Evolutionary conservation across 2,113 vertebrate genomes (phyloP).

Genomic region (Hypomesus transpacificus): DNA sequence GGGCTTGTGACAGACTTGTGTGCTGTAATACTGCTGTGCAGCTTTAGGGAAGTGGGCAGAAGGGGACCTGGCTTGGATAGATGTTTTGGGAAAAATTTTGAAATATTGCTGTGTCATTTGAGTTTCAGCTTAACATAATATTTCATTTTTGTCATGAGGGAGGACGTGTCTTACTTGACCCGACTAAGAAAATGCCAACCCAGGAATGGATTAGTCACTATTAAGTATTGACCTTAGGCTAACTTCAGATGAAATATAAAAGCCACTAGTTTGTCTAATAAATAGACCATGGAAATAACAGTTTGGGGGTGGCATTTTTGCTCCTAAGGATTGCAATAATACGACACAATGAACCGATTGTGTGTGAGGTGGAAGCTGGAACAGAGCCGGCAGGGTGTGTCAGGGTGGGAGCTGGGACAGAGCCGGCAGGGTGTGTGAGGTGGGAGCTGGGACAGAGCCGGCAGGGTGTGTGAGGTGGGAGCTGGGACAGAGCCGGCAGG

Average conservation of each 20-base stretch:
- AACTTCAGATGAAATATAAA: neutral
- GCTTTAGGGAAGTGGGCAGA: too few relatives aligned
- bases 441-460: slow-evolving; percentile 38
- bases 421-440: too few relatives aligned
- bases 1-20: neutral
- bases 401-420: slow-evolving; percentile 41
- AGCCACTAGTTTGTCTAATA: slow-evolving; percentile 45
- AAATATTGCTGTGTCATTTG: too few relatives aligned
- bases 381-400: slow-evolving; percentile 56
- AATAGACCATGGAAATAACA: slow-evolving; percentile 20
- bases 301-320: slow-evolving; percentile 34
- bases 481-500: slow-evolving; percentile 47
- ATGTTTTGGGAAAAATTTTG: too few relatives aligned
- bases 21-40: neutral
- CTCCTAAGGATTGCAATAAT: slow-evolving; percentile 31
- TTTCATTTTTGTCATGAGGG: too few relatives aligned
- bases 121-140: too few relatives aligned
- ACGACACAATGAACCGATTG: slow-evolving; percentile 50
- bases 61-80: too few relatives aligned
- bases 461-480: too few relatives aligned
- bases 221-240: too few relatives aligned
- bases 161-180: too few relatives aligned
- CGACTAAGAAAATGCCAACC: too few relatives aligned
- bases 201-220: too few relatives aligned
- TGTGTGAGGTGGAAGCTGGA: slow-evolving; percentile 18